Evolutionary conservation across 2,113 vertebrate species (phyloP).

Genomic region (Monopterus albus): DNA sequence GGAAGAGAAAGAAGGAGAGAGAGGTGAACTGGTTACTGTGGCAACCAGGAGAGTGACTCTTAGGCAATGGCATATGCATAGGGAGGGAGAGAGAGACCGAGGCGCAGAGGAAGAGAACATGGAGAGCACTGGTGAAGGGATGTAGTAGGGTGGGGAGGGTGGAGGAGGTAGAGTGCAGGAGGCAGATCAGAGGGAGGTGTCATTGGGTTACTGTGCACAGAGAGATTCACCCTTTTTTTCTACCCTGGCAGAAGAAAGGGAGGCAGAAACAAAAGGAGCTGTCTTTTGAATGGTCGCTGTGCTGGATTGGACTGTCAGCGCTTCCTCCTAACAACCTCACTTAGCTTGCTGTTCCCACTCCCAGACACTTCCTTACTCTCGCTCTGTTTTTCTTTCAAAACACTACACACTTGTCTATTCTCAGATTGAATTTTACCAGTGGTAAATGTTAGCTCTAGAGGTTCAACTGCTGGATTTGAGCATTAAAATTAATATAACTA

Average conservation of each 20-base stretch:
- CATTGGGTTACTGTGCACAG: constrained; percentile 74
- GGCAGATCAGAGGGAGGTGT: constrained; percentile 80
- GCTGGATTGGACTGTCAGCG: constrained; percentile 77
- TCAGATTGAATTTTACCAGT: background rate
- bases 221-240: constrained; percentile 69
- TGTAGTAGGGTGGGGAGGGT: constrained; percentile 39
- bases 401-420: constrained; percentile 11
- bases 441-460: background rate
- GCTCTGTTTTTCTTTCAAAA: constrained; percentile 36
- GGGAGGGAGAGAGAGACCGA: constrained; percentile 32
- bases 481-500: background rate
- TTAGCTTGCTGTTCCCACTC: constrained; percentile 61
- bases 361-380: constrained; percentile 56
- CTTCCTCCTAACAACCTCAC: constrained; percentile 74
- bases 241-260: constrained; percentile 66
- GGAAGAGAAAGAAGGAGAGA: constrained; percentile 42
- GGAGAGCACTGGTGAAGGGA: constrained; percentile 52
- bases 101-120: constrained; percentile 47
- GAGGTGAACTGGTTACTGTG: constrained; percentile 82
- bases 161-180: constrained; percentile 61
- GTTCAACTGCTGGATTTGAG: background rate
- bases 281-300: constrained; percentile 71
- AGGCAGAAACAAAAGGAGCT: constrained; percentile 81
- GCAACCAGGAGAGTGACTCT: constrained; percentile 83
- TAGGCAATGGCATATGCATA: constrained; percentile 73